Percentiles rank a stretch among this genome's conserved stretches.
These are phyloP conservation scores for Ctenicera cuprea DNA, from an alignment of 2,888 invertebrate species.

Conservation along the genomic window DNA sequence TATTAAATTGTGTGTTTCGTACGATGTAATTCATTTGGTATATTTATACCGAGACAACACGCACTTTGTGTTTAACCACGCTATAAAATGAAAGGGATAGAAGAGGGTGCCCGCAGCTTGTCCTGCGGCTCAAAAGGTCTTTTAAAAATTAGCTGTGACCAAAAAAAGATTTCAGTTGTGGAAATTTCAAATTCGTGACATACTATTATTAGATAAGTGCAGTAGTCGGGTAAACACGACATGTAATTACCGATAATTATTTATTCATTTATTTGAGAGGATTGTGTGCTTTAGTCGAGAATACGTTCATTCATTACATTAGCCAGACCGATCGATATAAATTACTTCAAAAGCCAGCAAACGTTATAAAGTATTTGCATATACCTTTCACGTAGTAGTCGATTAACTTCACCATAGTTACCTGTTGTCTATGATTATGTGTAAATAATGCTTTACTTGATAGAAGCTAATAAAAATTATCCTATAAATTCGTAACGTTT, in stretches of 20 bases:
- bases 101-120: slow-evolving; percentile 45
- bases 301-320: slow-evolving; percentile 21
- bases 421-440: too few relatives aligned
- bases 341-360: slow-evolving; percentile 24
- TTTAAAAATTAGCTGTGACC: slow-evolving; percentile 1
- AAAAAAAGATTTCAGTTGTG: background rate
- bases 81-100: slow-evolving; percentile 31
- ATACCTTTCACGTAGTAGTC: background rate
- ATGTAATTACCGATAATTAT: slow-evolving; percentile 28
- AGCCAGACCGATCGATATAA: slow-evolving; percentile 18
- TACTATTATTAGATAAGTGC: slow-evolving; percentile 19
- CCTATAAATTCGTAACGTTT: too few relatives aligned
- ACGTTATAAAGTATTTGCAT: slow-evolving; percentile 12
- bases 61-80: slow-evolving; percentile 41
- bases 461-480: too few relatives aligned
- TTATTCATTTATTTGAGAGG: slow-evolving; percentile 34
- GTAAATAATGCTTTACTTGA: too few relatives aligned
- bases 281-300: slow-evolving; percentile 11
- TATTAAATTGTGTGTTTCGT: slow-evolving; percentile 30
- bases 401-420: too few relatives aligned
- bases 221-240: slow-evolving; percentile 6
- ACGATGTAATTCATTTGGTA: slow-evolving; percentile 33
- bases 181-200: background rate
- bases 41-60: slow-evolving; percentile 45
- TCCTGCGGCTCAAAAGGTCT: slow-evolving; percentile 14